A percentile compares a stretch with the other conserved stretches of the same genome.
Evolutionary conservation across 1,140 invertebrate species (phyloP).

Genomic region (Listronotus oregonensis): DNA sequence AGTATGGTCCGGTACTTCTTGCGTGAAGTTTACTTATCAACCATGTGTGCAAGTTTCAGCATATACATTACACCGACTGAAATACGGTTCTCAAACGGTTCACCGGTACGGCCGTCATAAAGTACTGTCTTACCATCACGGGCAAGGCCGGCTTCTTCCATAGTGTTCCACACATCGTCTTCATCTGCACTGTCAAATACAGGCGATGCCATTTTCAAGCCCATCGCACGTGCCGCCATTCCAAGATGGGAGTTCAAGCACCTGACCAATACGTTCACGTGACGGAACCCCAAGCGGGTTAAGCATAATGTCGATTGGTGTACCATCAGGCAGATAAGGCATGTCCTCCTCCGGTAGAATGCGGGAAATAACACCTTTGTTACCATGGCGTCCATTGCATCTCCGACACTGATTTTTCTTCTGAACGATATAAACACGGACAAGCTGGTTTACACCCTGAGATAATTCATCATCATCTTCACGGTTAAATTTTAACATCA

Average conservation of each 20-base stretch:
- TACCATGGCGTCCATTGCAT: too few species aligned
- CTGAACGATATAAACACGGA: too few species aligned
- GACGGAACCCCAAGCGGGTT: neutral
- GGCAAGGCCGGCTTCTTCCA: neutral
- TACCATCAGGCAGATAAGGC: neutral
- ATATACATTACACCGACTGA: neutral
- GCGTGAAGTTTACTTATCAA: too few species aligned
- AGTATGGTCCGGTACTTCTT: too few species aligned
- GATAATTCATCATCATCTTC: too few species aligned
- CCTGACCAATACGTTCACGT: neutral
- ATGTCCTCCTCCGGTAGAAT: neutral
- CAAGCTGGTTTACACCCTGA: too few species aligned
- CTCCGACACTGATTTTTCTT: too few species aligned
- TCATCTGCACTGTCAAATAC: neutral
- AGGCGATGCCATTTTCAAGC: neutral
- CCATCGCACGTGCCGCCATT: neutral
- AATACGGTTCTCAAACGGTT: neutral
- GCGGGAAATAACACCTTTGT: neutral
- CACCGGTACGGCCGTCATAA: neutral
- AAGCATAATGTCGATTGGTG: neutral
- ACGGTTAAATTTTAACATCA: too few species aligned
- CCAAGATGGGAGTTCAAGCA: neutral
- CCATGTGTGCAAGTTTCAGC: neutral
- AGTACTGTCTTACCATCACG: neutral
- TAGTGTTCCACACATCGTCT: neutral